Evolutionary conservation across 37 sponge, comb jelly and placozoan genomes (phyloP), one percentile per base, ranked within the genome.

Genomic region (Amphimedon queenslandica): DNA sequence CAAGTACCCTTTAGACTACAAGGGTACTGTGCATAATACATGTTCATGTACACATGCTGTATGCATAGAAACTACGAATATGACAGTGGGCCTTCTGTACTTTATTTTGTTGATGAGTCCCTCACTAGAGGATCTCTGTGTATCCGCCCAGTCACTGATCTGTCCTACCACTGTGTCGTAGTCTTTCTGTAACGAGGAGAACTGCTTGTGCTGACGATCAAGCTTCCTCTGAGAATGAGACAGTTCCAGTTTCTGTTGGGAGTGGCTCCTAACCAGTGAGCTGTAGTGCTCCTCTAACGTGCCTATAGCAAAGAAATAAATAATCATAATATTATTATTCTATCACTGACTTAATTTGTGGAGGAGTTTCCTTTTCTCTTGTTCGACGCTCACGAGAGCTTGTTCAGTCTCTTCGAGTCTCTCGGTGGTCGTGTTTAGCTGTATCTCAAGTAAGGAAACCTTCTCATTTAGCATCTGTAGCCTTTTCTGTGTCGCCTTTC

Each of bases 291-390:
- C 53, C 13, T 47, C 53, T 13, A 47, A 47, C 13, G 53, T 47
- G 53, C 53, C 53, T 47, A 47, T 47, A 13, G 13, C 8, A 47
- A 47, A 18, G 53, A 18, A 47, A n/a, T n/a, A n/a, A n/a, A n/a
- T n/a, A n/a, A n/a, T n/a, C n/a, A n/a, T n/a, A n/a, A n/a, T n/a
- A n/a, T n/a, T n/a, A n/a, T n/a, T n/a, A n/a, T n/a, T n/a, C n/a
- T n/a, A n/a, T n/a, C n/a, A n/a, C n/a, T n/a, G n/a, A 47, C 53
- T 47, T 47, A 47, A 13, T 47, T 47, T 47, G 13, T 47, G 61
- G 8, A 60, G 28, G 8, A 60, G 28, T n/a, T 60, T n/a, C 61
- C 21, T 60, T 60, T n/a, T 60, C 61, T 60, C 61, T 60, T 60
- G 27, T 25, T 60, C 61, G 5, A 25, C 27, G 5, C 5, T 60